Evolutionary conservation across 2,888 invertebrate species (phyloP), one percentile per base, ranked within the genome.

Genomic region (Hecatera dysodea): DNA sequence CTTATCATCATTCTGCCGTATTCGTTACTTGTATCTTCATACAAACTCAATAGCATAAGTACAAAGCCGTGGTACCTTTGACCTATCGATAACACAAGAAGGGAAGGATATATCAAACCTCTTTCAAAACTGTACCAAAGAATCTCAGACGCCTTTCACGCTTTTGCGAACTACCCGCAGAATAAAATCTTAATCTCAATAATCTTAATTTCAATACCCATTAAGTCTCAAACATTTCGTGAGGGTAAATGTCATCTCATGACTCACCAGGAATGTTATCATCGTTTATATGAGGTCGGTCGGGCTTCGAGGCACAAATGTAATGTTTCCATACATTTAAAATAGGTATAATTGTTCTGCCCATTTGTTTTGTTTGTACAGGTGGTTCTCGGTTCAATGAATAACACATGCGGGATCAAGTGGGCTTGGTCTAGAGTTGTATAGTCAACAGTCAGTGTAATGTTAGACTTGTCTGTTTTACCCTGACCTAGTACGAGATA

Each of bases 201-300:
- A n/a, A n/a, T n/a, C n/a, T n/a, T n/a, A n/a, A 81, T 77, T 61
- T 22, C 22, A 1, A 42, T n/a, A 44, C 8, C 0, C 2, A n/a
- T 39, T 67, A 64, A 63, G 78, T 67, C 59, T 29, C 50, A 55
- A 60, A 66, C 36, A 24, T 48, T 22, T 36, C 19, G 22, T 22
- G 19, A 42, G 17, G 27, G 46, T 57, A 60, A 65, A 81, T 67
- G 67, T 50, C 65, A 46, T 60, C 29, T 56, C 52, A 42, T 84
- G 85, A 83, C 57, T 84, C 83, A 83, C 55, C 22, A 67, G 72
- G 82, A 80, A 82, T 75, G 80, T 80, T 80, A 80, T 80, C 77
- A 64, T 53, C 59, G 22, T 61, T 66, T 75, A 80, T 73, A 72
- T 63, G 61, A 81, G 69, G 71, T 82, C 78, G 69, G 71, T 82